Evolutionary conservation across 2,113 vertebrate genomes (phyloP).

Genomic region (Danionella cerebrum): DNA sequence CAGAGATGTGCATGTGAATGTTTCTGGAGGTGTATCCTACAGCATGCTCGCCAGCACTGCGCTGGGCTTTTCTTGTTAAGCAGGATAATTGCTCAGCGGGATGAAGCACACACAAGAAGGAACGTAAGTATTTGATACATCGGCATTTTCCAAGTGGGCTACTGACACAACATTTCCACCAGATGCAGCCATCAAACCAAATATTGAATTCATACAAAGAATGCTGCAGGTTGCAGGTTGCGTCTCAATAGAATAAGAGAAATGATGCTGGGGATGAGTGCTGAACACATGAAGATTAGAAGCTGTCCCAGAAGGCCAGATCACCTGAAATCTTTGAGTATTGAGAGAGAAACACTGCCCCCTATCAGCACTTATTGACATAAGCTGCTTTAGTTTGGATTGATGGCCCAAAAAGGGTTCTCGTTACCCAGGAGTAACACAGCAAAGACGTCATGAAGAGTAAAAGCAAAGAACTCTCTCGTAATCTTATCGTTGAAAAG

Average conservation of each 20-base stretch:
- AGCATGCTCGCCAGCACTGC: not conserved
- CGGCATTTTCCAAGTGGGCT: too few species aligned
- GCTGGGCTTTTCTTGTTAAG: too few species aligned
- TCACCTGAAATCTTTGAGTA: not conserved
- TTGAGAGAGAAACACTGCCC: not conserved
- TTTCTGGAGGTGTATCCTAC: constrained; percentile 2
- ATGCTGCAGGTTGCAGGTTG: too few species aligned
- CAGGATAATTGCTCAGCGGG: too few species aligned
- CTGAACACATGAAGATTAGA: too few species aligned
- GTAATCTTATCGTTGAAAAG: not conserved
- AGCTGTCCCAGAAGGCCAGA: not conserved
- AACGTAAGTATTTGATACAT: too few species aligned
- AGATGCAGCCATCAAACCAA: too few species aligned
- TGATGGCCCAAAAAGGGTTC: not conserved
- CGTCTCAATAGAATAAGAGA: too few species aligned
- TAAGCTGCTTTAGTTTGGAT: not conserved
- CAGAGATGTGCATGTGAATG: not conserved
- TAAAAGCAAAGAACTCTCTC: not conserved
- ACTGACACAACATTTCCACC: too few species aligned
- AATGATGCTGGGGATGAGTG: too few species aligned
- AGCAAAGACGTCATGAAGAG: not conserved
- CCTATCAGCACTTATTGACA: not conserved
- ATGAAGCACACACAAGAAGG: too few species aligned
- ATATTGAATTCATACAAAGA: too few species aligned
- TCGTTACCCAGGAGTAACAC: not conserved